Evolutionary conservation across 2,113 vertebrate species (phyloP), one percentile per base, ranked within the genome.

Genomic region (Pithys albifrons): DNA sequence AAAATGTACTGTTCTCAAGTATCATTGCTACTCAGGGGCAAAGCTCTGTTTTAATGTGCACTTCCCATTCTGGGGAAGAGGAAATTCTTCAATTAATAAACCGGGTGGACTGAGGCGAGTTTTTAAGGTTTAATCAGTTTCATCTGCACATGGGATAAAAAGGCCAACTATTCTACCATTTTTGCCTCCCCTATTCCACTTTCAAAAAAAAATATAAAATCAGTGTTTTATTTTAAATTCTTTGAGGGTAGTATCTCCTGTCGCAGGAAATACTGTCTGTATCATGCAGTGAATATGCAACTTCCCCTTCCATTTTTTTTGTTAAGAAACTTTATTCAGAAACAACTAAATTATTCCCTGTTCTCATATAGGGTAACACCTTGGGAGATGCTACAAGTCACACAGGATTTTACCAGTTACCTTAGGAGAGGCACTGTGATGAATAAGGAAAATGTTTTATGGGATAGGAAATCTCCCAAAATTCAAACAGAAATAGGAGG

Each of bases 71-170:
- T 97, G 97, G 97, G 98, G 90, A 98, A 98, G 93, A 98, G 98
- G 98, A 98, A 98, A 98, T 98, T 98, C 98, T 98, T 99, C 99
- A 99, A 99, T 98, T 98, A 98, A 98, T 98, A 98, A 98, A 98
- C 98, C 98, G 98, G 98, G 97, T 98, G 98, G 98, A 97, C 96
- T 96, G 98, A 98, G 98, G 98, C 98, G 96, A 98, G 98, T 95
- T 98, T 98, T 97, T 97, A 98, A 97, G 97, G 95, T 97, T 98
- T 98, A 98, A 98, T 98, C 98, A 98, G 96, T 98, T 98, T 98
- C 98, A 98, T 98, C 98, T 98, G 98, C 97, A 96, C 98, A 93
- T 80, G 51, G 97, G 97, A 98, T 98, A 98, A 98, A 98, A 97
- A 98, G 98, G 97, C 94, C 69, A 51, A 98, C 98, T 98, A 98